A percentile compares a stretch with the other conserved stretches of the same genome.
These are phyloP conservation scores for Stegana nigrithorax DNA, from an alignment of 2,888 invertebrate genomes.

Conservation along the genomic window DNA sequence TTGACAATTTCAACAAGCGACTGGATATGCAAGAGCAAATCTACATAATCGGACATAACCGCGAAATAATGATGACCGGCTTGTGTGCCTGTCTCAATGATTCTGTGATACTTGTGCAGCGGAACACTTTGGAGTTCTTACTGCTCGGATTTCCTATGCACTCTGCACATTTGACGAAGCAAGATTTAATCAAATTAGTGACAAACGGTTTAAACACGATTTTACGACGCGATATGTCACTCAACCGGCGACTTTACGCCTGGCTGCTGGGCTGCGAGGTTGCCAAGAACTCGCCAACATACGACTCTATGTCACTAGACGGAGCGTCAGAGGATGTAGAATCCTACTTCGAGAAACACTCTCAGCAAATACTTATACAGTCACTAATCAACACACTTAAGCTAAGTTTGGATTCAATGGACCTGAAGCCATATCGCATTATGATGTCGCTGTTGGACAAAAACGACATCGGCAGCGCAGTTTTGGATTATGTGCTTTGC, in stretches of 20 bases:
- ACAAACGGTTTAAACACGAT: slow-evolving; percentile 81
- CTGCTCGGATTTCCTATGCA: slow-evolving; percentile 87
- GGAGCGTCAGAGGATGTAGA: slow-evolving; percentile 42
- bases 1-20: slow-evolving; percentile 83
- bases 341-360: slow-evolving; percentile 76
- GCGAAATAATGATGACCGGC: slow-evolving; percentile 84
- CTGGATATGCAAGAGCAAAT: slow-evolving; percentile 84
- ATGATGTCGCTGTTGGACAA: slow-evolving; percentile 87
- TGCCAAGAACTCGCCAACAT: slow-evolving; percentile 68
- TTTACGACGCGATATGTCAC: slow-evolving; percentile 87
- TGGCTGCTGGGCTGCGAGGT: slow-evolving; percentile 85
- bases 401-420: slow-evolving; percentile 72
- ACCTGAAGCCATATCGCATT: slow-evolving; percentile 80
- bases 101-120: slow-evolving; percentile 83
- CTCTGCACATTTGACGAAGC: slow-evolving; percentile 76
- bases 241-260: slow-evolving; percentile 85
- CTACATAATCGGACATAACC: slow-evolving; percentile 85
- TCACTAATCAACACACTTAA: slow-evolving; percentile 74
- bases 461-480: slow-evolving; percentile 84
- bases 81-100: slow-evolving; percentile 85
- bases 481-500: slow-evolving; percentile 81
- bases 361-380: slow-evolving; percentile 76
- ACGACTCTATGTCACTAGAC: slow-evolving; percentile 53
- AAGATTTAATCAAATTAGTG: slow-evolving; percentile 79
- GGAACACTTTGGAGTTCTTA: slow-evolving; percentile 85